phyloP scores from a whole-genome alignment of 2,113 vertebrate genomes.

The Hemibagrus wyckioides region DNA sequence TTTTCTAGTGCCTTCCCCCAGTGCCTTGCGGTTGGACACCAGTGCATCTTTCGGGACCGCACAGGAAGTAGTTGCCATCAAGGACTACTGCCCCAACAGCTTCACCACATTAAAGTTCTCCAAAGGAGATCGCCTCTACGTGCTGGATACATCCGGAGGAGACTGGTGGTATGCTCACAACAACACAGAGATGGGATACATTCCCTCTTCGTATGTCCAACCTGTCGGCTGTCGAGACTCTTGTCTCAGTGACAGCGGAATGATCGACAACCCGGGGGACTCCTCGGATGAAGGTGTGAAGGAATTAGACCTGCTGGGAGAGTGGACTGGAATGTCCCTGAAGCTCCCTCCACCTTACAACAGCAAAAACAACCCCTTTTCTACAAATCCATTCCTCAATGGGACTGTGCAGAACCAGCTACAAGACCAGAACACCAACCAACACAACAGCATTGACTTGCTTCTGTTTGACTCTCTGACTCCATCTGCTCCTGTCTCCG shows the following conservation, averaged over 20 bases:
- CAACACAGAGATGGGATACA: constrained; percentile 96
- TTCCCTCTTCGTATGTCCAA: constrained; percentile 91
- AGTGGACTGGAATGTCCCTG: constrained; percentile 72
- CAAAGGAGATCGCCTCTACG: constrained; percentile 91
- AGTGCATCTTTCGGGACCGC: constrained; percentile 82
- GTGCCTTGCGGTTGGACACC: constrained; percentile 87
- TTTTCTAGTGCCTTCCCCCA: constrained; percentile 92
- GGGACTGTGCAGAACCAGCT: constrained; percentile 54
- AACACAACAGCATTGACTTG: constrained; percentile 72
- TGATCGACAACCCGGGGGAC: constrained; percentile 88
- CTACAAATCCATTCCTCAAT: constrained; percentile 82
- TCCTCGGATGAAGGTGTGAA: constrained; percentile 80
- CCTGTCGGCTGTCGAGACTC: constrained; percentile 83
- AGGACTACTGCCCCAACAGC: constrained; percentile 91
- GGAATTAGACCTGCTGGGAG: constrained; percentile 84
- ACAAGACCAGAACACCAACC: constrained; percentile 64
- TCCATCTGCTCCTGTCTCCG: constrained; percentile 59
- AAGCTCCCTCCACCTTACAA: constrained; percentile 66
- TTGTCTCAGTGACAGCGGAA: constrained; percentile 87
- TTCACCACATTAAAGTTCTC: constrained; percentile 95
- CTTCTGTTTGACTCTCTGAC: constrained; percentile 79
- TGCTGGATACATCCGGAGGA: constrained; percentile 89
- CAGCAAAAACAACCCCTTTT: constrained; percentile 81
- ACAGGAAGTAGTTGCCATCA: constrained; percentile 92
- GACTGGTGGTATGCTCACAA: constrained; percentile 99